Evolutionary conservation across 2,113 vertebrate species (phyloP), one percentile per base, ranked within the genome.

Genomic region (Zosterops lateralis): DNA sequence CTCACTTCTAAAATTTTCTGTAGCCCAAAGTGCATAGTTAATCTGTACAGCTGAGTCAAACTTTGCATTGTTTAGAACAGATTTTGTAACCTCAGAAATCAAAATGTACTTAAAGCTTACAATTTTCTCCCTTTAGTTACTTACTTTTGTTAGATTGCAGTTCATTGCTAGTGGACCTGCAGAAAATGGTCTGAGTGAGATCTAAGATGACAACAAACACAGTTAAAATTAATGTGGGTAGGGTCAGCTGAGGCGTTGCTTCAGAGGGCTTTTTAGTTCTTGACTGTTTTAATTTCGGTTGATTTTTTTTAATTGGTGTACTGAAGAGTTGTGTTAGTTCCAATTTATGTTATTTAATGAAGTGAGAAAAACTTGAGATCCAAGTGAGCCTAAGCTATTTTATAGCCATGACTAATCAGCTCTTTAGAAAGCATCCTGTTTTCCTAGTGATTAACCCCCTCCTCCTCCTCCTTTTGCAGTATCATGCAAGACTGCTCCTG

Each of bases 401-500:
- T 97, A 97, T 74, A 96, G 34, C 94, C 84, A 72, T 82, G 44
- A 95, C 93, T 96, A 97, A 94, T 96, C 75, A 80, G 53, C 58
- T 86, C 87, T 96, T 93, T 67, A 87, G 75, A 83, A 95, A 72
- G 85, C 68, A 95, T 96, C 91, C 94, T 90, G 92, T 96, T 90
- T 96, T 95, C 84, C n/a, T 75, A 76, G 83, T 94, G 61, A 79
- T 79, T 94, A 62, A 86, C 73, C 57, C 26, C 56, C 56, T 57
- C n/a, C 57, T n/a, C 81, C 92, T 95, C 65, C 76, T 94, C 66
- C 65, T 95, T 94, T 96, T 93, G 87, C 78, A 83, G 58, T 81
- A 78, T 89, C 72, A 93, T 95, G 91, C 95, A 96, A 96, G 93
- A 90, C 79, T 96, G 82, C 91, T 96, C 89, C 93, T 91, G 92